These are phyloP conservation scores for Goniozus legneri DNA, from an alignment of 1,140 invertebrate genomes.

Conservation along the genomic window DNA sequence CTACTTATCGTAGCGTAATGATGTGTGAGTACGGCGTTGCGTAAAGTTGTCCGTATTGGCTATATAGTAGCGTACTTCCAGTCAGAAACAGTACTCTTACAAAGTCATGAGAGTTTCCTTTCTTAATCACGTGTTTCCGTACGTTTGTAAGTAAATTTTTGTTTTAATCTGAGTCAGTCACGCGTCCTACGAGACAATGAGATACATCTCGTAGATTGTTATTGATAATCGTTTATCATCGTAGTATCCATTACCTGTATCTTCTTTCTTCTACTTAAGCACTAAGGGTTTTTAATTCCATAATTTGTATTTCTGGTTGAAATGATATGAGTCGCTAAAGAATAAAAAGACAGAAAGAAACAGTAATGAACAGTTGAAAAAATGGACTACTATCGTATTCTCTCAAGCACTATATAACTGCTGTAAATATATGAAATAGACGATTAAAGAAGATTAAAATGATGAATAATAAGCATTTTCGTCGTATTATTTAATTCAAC, in stretches of 20 bases:
- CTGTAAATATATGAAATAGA: too few species aligned
- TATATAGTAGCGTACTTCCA: slow-evolving; percentile 44
- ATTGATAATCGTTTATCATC: slow-evolving; percentile 28
- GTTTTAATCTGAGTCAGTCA: slow-evolving; percentile 41
- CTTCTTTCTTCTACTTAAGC: slow-evolving; percentile 26
- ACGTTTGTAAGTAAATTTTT: too few species aligned
- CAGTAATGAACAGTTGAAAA: too few species aligned
- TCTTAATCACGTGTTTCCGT: slow-evolving; percentile 21
- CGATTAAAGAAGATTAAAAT: too few species aligned
- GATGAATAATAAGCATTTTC: too few species aligned
- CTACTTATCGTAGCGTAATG: slow-evolving; percentile 43
- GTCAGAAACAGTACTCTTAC: too few species aligned
- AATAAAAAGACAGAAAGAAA: too few species aligned
- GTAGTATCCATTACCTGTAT: slow-evolving; percentile 23
- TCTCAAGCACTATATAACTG: too few species aligned
- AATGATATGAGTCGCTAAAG: too few species aligned
- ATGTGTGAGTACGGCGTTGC: slow-evolving; percentile 41
- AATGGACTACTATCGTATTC: too few species aligned
- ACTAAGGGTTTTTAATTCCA: slow-evolving; percentile 21
- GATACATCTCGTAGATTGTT: slow-evolving; percentile 25
- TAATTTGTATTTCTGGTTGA: slow-evolving; percentile 17
- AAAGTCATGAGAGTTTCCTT: slow-evolving; percentile 35
- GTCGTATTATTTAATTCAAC: too few species aligned
- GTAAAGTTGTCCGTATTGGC: slow-evolving; percentile 42
- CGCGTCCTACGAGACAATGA: slow-evolving; percentile 36